Evolutionary conservation across 1,140 invertebrate species (phyloP).

Genomic region (Maconellicoccus hirsutus): DNA sequence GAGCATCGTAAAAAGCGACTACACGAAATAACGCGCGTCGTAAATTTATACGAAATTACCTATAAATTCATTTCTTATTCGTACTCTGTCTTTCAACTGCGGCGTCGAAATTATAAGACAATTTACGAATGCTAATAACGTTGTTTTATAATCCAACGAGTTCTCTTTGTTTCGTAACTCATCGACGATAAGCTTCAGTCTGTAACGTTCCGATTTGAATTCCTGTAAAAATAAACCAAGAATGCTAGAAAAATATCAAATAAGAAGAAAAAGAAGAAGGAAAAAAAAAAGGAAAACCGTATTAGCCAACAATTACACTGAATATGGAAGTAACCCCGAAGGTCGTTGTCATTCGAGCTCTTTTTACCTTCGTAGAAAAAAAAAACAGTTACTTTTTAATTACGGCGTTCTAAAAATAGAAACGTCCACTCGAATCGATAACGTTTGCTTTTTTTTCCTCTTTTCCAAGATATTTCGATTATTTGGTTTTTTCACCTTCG

Average conservation of each 20-base stretch:
- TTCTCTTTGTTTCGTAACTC: constrained; percentile 46
- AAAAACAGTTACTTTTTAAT: neutral
- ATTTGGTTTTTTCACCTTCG: constrained; percentile 14
- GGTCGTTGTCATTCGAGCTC: neutral
- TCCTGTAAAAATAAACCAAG: constrained; percentile 42
- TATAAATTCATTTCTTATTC: constrained; percentile 87
- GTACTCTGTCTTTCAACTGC: constrained; percentile 67
- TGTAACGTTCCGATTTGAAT: constrained; percentile 69
- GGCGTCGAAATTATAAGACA: constrained; percentile 87
- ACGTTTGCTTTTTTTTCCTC: neutral
- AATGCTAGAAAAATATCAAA: neutral
- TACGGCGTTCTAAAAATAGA: neutral
- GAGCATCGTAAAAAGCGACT: too few relatives aligned
- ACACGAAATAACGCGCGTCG: neutral
- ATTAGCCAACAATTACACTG: neutral
- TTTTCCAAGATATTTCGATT: constrained; percentile 22
- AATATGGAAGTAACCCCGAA: neutral
- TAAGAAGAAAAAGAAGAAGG: constrained; percentile 18
- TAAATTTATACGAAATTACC: constrained; percentile 50
- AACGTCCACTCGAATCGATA: neutral
- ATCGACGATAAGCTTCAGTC: constrained; percentile 72
- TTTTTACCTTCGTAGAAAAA: neutral
- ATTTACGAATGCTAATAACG: constrained; percentile 86
- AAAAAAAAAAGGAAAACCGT: neutral
- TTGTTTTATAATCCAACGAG: constrained; percentile 73